These are phyloP conservation scores for Tetranychus piercei DNA, from an alignment of 2,888 invertebrate species.

Conservation along the genomic window DNA sequence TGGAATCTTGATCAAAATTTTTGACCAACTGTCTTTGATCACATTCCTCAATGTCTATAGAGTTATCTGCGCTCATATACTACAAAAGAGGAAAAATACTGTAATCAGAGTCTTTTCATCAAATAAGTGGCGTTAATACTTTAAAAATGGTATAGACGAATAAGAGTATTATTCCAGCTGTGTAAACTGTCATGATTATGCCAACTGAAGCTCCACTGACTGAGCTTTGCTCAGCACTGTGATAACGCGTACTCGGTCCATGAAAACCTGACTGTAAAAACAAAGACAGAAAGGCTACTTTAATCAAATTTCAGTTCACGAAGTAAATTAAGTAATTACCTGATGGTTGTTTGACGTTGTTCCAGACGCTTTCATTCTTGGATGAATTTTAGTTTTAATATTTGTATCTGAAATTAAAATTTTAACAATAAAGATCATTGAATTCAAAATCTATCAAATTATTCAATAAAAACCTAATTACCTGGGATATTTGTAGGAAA, in stretches of 20 bases:
- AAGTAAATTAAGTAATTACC: background rate
- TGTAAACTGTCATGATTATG: slow-evolving; percentile 79
- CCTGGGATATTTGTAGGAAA: background rate
- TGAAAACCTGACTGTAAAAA: background rate
- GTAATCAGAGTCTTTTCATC: no score
- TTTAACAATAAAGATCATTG: background rate
- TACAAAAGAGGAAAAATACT: background rate
- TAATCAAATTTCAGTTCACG: background rate
- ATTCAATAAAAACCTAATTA: background rate
- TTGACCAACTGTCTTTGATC: background rate
- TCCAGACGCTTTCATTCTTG: background rate
- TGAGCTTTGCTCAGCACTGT: background rate
- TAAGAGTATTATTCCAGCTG: slow-evolving; percentile 80
- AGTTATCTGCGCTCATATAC: background rate
- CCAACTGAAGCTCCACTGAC: slow-evolving; percentile 27
- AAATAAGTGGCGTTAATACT: slow-evolving; percentile 38
- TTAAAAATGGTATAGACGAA: slow-evolving; percentile 86
- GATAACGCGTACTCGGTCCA: background rate
- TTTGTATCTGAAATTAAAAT: background rate
- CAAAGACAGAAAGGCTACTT: background rate
- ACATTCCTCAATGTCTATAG: background rate
- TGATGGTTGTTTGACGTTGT: background rate
- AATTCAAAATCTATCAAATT: no score
- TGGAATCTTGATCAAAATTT: background rate
- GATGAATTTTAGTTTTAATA: background rate